Conservation (phyloP, 2,888 invertebrate species). For the Limnephilus rhombicus region DNA sequence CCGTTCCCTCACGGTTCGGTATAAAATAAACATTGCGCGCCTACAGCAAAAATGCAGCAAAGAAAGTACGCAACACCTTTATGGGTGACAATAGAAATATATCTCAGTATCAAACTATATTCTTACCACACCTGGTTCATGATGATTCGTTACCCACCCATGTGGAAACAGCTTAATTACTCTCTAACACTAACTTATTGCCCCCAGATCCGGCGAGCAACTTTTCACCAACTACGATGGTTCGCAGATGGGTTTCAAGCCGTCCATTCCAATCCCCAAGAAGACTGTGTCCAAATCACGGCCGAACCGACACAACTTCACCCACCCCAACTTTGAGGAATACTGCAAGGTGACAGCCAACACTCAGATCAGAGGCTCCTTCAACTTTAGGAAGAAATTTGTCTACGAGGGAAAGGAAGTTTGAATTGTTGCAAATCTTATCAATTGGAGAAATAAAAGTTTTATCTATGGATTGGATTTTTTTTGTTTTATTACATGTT, state of each 20-base stretch:
- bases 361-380: constrained; percentile 58
- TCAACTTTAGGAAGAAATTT: constrained; percentile 59
- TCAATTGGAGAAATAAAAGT: constrained; percentile 14
- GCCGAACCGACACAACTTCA: constrained; percentile 72
- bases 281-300: constrained; percentile 71
- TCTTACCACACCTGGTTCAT: no score
- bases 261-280: constrained; percentile 83
- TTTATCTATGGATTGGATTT: constrained; percentile 6
- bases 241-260: constrained; percentile 85
- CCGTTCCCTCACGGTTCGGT: no score
- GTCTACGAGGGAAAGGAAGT: constrained; percentile 33
- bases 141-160: no score
- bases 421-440: constrained; percentile 21
- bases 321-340: constrained; percentile 72
- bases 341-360: constrained; percentile 72
- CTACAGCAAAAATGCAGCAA: no score
- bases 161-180: background rate
- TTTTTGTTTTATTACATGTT: background rate
- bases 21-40: no score
- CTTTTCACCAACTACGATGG: constrained; percentile 82
- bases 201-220: constrained; percentile 80
- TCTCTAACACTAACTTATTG: constrained; percentile 12
- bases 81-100: no score
- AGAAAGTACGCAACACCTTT: no score
- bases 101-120: no score